These are phyloP conservation scores for Carcinoscorpius rotundicauda DNA, from an alignment of 1,140 invertebrate genomes.

Conservation along the genomic window DNA sequence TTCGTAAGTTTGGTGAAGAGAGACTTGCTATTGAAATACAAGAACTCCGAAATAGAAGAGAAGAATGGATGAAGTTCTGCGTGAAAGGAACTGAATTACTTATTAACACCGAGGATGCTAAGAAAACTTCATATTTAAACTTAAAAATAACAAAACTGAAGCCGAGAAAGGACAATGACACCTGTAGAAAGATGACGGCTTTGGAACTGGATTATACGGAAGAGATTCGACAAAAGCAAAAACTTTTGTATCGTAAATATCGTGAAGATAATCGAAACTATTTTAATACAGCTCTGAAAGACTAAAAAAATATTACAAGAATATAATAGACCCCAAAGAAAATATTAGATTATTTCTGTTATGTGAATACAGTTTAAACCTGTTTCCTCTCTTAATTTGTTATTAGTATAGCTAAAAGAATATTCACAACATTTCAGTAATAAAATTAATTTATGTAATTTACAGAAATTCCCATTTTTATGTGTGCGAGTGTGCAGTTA, in stretches of 20 bases:
- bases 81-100: slow-evolving; percentile 9
- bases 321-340: too few relatives aligned
- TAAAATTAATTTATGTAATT: too few relatives aligned
- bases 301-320: too few relatives aligned
- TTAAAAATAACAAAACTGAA: slow-evolving; percentile 8
- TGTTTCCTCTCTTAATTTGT: too few relatives aligned
- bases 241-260: background rate
- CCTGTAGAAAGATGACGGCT: slow-evolving; percentile 10
- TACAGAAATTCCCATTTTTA: too few relatives aligned
- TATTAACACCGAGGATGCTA: background rate
- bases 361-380: too few relatives aligned
- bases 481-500: too few relatives aligned
- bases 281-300: too few relatives aligned
- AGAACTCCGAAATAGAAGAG: slow-evolving; percentile 7
- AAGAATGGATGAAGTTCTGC: slow-evolving; percentile 22
- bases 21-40: slow-evolving; percentile 26
- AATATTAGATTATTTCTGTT: too few relatives aligned
- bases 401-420: too few relatives aligned
- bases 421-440: too few relatives aligned
- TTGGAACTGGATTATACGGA: slow-evolving; percentile 13
- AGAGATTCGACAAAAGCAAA: slow-evolving; percentile 9
- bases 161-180: slow-evolving; percentile 3
- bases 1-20: slow-evolving; percentile 27
- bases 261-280: too few relatives aligned
- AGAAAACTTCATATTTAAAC: slow-evolving; percentile 8